A percentile compares a stretch with the other conserved stretches of the same genome.
Evolutionary conservation across 2,888 invertebrate genomes (phyloP).

Genomic region (Pyralis farinalis): DNA sequence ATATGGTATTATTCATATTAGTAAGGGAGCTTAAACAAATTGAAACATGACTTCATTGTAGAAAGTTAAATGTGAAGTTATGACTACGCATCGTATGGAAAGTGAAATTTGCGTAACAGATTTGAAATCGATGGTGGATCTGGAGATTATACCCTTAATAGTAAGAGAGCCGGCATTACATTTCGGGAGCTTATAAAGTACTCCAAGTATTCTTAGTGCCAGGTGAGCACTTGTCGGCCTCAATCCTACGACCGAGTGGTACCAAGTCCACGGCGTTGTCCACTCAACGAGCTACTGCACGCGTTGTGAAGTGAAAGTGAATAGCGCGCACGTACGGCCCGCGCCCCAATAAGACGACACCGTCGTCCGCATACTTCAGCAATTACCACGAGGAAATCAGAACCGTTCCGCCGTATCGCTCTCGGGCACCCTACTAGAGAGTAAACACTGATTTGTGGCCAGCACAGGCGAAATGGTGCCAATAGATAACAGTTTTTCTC

Average conservation of each 20-base stretch:
- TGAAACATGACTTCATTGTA: not conserved
- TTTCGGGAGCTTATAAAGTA: no score
- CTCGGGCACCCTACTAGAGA: constrained; percentile 35
- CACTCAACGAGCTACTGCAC: constrained; percentile 50
- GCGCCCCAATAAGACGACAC: constrained; percentile 77
- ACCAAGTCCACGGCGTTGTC: constrained; percentile 37
- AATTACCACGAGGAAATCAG: constrained; percentile 78
- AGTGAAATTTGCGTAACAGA: not conserved
- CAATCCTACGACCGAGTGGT: constrained; percentile 41
- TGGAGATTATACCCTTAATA: no score
- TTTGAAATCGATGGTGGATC: not conserved
- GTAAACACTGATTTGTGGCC: constrained; percentile 18
- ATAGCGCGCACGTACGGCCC: constrained; percentile 69
- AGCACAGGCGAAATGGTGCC: constrained; percentile 10
- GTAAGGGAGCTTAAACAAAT: not conserved
- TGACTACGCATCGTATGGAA: not conserved
- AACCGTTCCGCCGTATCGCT: constrained; percentile 51
- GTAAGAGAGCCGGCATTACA: no score
- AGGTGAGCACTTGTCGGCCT: constrained; percentile 22
- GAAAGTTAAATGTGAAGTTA: not conserved
- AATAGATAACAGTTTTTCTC: constrained; percentile 10
- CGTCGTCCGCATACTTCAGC: constrained; percentile 75
- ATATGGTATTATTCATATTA: not conserved
- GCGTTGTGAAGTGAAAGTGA: constrained; percentile 76
- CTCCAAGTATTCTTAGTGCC: no score